Conservation (phyloP, 2,113 vertebrate genomes). For the Daubentonia madagascariensis region DNA sequence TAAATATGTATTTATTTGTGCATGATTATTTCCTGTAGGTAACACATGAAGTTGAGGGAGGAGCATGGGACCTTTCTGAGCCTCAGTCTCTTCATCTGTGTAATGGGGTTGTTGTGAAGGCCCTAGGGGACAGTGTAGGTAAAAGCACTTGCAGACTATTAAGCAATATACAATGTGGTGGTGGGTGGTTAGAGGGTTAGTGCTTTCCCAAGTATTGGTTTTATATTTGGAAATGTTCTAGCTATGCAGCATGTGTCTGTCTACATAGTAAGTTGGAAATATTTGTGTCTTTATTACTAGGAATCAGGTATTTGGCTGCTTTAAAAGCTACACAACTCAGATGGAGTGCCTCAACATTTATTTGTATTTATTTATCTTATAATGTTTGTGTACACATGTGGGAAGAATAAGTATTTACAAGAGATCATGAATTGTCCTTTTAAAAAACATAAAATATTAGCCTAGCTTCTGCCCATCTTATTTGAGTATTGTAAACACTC, state of each 20-base stretch:
- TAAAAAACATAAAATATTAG: constrained; percentile 8
- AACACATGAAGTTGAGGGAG: background rate
- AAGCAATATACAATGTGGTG: background rate
- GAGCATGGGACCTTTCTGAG: background rate
- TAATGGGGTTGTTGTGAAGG: background rate
- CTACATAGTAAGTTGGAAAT: background rate
- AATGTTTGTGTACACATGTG: background rate
- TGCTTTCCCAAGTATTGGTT: background rate
- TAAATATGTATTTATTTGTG: background rate
- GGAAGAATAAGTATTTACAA: constrained; percentile 37
- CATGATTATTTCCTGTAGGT: background rate
- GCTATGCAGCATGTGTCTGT: background rate
- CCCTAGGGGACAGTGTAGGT: background rate
- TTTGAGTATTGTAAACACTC: constrained; percentile 4
- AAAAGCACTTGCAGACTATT: background rate
- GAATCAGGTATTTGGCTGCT: background rate
- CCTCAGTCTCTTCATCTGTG: background rate
- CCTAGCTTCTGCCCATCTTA: background rate
- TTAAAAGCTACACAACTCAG: constrained; percentile 31
- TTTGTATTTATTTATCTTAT: constrained; percentile 27
- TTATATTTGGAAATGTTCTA: constrained; percentile 37
- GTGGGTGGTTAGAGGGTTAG: background rate
- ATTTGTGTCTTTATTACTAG: background rate
- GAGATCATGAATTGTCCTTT: constrained; percentile 37
- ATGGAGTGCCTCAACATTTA: constrained; percentile 31